phyloP scores from a whole-genome alignment of 2,113 vertebrate genomes.

The Bucco capensis region DNA sequence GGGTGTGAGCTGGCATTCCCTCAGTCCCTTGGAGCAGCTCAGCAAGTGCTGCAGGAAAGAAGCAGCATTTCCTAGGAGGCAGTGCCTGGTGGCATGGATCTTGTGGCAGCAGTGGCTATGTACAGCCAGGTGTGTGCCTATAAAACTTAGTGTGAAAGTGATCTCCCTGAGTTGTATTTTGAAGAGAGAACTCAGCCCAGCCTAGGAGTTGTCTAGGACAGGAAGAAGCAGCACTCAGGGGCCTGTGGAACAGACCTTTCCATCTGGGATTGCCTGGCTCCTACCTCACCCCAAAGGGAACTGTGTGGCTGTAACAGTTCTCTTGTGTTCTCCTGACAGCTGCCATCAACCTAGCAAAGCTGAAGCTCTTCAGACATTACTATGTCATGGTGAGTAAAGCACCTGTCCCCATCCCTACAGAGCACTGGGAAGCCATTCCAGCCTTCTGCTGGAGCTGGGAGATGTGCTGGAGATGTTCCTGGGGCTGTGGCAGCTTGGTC shows the following conservation, averaged over 20 bases:
- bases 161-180: neutral
- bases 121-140: neutral
- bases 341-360: conserved; percentile 86
- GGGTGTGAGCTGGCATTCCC: no score
- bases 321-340: conserved; percentile 69
- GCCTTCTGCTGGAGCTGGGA: neutral
- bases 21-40: neutral
- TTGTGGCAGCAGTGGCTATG: neutral
- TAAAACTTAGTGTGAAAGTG: neutral
- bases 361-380: conserved; percentile 89
- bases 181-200: neutral
- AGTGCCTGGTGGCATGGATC: fast-evolving
- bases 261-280: neutral
- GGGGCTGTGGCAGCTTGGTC: neutral
- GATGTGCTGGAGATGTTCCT: neutral
- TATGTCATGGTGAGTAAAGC: conserved; percentile 84
- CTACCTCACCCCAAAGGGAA: no score
- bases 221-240: neutral
- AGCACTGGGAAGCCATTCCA: neutral
- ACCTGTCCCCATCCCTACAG: neutral
- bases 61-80: neutral
- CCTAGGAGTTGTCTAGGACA: neutral
- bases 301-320: no score
- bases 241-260: neutral
- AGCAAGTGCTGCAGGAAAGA: neutral